Base-by-base conservation (phyloP, 1,140 invertebrate species). In the Vanessa atalanta region DNA sequence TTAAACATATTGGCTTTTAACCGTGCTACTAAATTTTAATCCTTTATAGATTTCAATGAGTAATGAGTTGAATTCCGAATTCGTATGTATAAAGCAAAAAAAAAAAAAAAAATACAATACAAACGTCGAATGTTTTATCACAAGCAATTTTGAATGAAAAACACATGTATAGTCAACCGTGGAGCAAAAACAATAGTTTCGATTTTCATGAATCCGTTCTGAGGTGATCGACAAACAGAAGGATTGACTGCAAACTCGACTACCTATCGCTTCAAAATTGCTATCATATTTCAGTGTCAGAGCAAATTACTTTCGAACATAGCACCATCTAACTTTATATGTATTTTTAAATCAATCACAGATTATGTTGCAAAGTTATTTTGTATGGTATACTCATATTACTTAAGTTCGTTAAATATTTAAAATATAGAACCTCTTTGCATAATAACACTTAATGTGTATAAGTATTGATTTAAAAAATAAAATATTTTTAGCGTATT, bases 261-360 rank as follows among this genome's bases (percentile, higher is more conserved):
- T 79, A 72, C 76, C 76, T 77, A 78, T 80, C 79, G 79, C 75
- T 83, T 83, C 77, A 82, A 85, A 85, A 89, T 87, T 87, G 81
- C 83, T 82, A 65, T 85, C 88, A 88, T 89, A 88, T 88, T 88
- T 90, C 85, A 88, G 76, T 83, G 83, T 86, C 86, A 82, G 66
- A 74, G 75, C 77, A 82, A 84, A 87, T 85, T 83, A 87, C 83
- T 87, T 86, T 78, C 81, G 83, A 86, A 79, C 77, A 75, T 80
- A 80, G 83, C 73, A 83, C 78, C 26, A 43, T 82, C 73, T 61
- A 80, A 82, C 68, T 84, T 82, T 76, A 76, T 75, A 79, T 74
- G 76, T 43, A 43, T 43, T 43, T 79, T 70, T 67, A 78, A 83
- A 86, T 84, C 78, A 79, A 75, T 83, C 79, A 81, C 3, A 47